Conservation (phyloP, 2,888 invertebrate species). For the Cinara cedri region DNA sequence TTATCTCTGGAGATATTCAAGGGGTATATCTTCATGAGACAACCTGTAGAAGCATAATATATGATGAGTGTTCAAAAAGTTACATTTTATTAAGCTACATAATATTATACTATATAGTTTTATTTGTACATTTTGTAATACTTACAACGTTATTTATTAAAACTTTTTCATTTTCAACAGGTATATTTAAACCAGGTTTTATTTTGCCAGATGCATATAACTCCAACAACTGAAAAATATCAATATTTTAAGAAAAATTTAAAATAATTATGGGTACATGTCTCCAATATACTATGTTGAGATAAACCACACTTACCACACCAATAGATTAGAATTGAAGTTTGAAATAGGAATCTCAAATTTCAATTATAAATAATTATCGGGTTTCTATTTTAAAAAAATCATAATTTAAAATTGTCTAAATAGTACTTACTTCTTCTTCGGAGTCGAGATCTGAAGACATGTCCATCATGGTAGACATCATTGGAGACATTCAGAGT, state of each 20-base stretch:
- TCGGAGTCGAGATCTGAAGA: conserved; percentile 44
- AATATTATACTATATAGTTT: no score
- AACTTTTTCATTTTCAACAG: conserved; percentile 68
- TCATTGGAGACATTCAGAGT: background rate
- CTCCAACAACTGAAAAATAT: conserved; percentile 77
- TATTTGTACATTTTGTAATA: no score
- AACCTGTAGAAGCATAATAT: no score
- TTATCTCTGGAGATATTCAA: no score
- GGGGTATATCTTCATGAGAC: no score
- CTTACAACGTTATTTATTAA: conserved; percentile 78
- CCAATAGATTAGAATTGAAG: background rate
- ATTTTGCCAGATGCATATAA: conserved; percentile 84
- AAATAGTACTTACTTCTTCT: conserved; percentile 41
- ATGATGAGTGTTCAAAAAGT: no score
- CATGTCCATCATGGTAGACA: conserved; percentile 2
- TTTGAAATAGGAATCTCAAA: background rate
- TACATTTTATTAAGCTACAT: no score
- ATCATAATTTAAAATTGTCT: background rate
- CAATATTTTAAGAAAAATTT: background rate
- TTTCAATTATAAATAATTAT: background rate
- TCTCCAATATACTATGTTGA: no score
- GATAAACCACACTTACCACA: no score
- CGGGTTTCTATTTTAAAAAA: background rate
- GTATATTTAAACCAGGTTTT: conserved; percentile 83
- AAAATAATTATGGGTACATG: conserved; percentile 2